Evolutionary conservation across 2,797 vertebrate genomes (phyloP).

Genomic region (Podargus strigoides): DNA sequence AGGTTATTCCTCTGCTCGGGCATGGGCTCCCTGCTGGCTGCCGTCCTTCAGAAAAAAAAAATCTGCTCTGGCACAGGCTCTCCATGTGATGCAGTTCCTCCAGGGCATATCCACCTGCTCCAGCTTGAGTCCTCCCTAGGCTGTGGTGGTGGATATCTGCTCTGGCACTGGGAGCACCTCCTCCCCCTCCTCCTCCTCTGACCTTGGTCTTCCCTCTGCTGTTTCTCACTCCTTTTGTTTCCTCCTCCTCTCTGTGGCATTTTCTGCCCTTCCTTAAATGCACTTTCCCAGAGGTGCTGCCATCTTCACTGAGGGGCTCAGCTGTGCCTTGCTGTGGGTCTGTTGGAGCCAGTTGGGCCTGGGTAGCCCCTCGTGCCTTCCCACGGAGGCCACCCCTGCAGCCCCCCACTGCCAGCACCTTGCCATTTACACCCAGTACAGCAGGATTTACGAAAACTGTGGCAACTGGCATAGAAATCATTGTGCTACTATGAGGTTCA

Average conservation of each 20-base stretch:
- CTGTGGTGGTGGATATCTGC: background rate
- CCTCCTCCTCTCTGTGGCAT: background rate
- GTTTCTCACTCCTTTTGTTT: background rate
- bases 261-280: background rate
- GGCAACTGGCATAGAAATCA: background rate
- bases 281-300: background rate
- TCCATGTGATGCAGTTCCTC: background rate
- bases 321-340: background rate
- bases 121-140: background rate
- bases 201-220: background rate
- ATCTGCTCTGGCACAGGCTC: background rate
- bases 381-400: background rate
- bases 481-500: background rate
- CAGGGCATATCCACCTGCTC: background rate
- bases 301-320: background rate
- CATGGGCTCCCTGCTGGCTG: background rate
- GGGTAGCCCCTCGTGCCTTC: background rate
- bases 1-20: background rate
- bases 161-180: background rate
- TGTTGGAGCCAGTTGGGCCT: background rate
- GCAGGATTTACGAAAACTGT: background rate
- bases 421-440: fast-evolving
- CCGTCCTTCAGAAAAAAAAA: background rate
- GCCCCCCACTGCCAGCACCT: background rate
- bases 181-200: background rate